Conservation (phyloP, 2,888 invertebrate species). For the Lumbricus terrestris region DNA sequence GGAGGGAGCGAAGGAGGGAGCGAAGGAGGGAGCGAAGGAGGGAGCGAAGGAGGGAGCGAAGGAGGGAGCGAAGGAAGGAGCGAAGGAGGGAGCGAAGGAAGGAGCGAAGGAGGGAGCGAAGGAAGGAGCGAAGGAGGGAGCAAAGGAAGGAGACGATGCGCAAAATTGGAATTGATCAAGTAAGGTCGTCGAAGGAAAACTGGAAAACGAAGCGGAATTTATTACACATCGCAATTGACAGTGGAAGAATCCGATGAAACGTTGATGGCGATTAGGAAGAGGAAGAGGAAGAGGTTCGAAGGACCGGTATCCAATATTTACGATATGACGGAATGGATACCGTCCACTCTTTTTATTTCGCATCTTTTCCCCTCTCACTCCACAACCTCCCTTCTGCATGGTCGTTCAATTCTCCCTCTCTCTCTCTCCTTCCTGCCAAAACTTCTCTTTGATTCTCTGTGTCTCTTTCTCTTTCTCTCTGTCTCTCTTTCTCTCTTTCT, state of each 20-base stretch:
- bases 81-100: not conserved
- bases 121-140: not conserved
- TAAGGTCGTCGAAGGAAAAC: not conserved
- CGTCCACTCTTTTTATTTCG: not conserved
- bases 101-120: not conserved
- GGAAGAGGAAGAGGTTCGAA: too few species aligned
- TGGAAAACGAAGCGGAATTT: not conserved
- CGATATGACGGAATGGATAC: not conserved
- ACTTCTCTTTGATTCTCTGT: too few species aligned
- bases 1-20: not conserved
- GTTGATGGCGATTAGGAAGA: not conserved
- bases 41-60: not conserved
- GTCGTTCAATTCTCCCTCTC: too few species aligned
- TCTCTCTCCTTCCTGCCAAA: not conserved
- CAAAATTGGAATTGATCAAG: not conserved
- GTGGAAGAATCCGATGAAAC: not conserved
- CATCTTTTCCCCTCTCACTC: constrained; percentile 9
- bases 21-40: not conserved
- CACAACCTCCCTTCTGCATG: not conserved
- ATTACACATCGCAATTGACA: not conserved
- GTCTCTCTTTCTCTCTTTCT: constrained; percentile 22
- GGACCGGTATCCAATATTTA: not conserved
- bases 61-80: not conserved
- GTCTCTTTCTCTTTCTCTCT: too few species aligned
- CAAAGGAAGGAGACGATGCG: not conserved